These are phyloP conservation scores for Ctenicera cuprea DNA, from an alignment of 2,888 invertebrate species.

Conservation along the genomic window DNA sequence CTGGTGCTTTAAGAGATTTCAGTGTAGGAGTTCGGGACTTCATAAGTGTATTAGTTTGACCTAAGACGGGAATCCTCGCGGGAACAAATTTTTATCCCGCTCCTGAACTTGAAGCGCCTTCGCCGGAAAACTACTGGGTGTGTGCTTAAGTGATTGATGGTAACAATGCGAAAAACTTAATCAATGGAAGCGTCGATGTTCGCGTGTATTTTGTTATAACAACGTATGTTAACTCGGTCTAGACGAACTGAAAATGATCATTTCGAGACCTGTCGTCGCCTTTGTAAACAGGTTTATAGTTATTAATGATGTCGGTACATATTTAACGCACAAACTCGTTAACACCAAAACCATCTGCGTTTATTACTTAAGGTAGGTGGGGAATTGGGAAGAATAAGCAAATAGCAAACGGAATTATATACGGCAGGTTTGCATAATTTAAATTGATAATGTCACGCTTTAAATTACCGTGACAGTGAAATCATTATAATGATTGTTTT, in stretches of 20 bases:
- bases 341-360: slow-evolving; percentile 33
- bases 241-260: slow-evolving; percentile 37
- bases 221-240: slow-evolving; percentile 34
- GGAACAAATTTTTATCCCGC: not conserved
- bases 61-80: not conserved
- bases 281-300: slow-evolving; percentile 40
- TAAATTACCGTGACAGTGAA: too few species aligned
- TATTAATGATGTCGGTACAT: slow-evolving; percentile 35
- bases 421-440: not conserved
- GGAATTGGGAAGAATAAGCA: slow-evolving; percentile 6
- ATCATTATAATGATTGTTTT: too few species aligned
- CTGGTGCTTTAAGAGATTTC: slow-evolving; percentile 16
- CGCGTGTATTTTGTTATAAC: slow-evolving; percentile 21
- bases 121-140: slow-evolving; percentile 13
- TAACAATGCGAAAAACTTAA: slow-evolving; percentile 16
- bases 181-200: slow-evolving; percentile 17
- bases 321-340: slow-evolving; percentile 26
- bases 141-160: slow-evolving; percentile 27
- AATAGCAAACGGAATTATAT: slow-evolving; percentile 31
- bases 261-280: slow-evolving; percentile 40
- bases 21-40: not conserved
- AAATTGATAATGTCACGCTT: slow-evolving; percentile 10
- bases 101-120: not conserved
- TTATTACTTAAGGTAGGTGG: slow-evolving; percentile 18
- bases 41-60: not conserved